Evolutionary conservation across 2,113 vertebrate genomes (phyloP), one percentile per base, ranked within the genome.

Genomic region (Bubo scandiacus): DNA sequence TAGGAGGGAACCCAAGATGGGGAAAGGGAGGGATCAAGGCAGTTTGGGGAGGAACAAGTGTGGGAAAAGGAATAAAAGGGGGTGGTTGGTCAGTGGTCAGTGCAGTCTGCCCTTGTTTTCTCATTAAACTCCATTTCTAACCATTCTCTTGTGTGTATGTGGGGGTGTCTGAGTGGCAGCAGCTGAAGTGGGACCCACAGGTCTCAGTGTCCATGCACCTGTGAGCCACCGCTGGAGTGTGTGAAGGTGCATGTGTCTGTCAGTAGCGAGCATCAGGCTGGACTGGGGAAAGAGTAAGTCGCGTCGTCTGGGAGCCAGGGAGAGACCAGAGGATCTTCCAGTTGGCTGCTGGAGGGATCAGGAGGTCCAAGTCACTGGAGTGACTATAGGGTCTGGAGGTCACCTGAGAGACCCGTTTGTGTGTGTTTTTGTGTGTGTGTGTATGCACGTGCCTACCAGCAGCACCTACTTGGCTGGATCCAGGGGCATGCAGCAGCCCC

Each of bases 161-260:
- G 36, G 2, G 21, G 4, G 9, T 16, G 8, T 79, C 40, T 70
- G 34, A 62, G 65, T 40, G 51, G 32, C 59, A 74, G 55, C 45
- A 75, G 79, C 32, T 88, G 66, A 25, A 67, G 22, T 22, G n/a
- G 40, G 16, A 86, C 30, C 10, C 45, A 21, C 29, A 38, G 62
- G 12, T 54, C 52, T 55, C 22, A 26, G 19, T 63, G 29, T 21
- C 16, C 3, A 0, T 29, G n/a, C 1, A 2, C 32, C 16, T 51
- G 23, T 62, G 55, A 34, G 21, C 18, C 43, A 68, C 26, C 1
- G 1, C 18, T 22, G 16, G 7, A 0, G 0, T 0, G 0, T 26
- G n/a, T 34, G 18, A 17, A 20, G 26, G 5, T 57, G 11, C 11
- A 1, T 5, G 17, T 61, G 30, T 19, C 29, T 74, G 54, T 30